phyloP scores from a whole-genome alignment of 2,113 vertebrate genomes.

The Columba janthina region DNA sequence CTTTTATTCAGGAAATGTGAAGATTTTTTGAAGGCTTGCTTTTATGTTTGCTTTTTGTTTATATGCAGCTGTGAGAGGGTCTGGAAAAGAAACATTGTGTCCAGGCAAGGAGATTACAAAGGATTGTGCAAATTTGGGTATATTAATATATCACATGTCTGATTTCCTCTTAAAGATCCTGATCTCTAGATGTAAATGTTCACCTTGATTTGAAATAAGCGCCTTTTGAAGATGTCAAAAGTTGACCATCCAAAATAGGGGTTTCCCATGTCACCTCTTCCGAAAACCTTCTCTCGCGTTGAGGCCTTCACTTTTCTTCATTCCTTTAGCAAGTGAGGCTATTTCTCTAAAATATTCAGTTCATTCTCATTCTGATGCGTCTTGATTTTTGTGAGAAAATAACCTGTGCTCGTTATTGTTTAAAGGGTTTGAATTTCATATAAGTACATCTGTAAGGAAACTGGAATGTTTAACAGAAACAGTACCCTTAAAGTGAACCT shows the following conservation, averaged over 20 bases:
- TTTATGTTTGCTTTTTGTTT: neutral
- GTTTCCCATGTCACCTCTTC: neutral
- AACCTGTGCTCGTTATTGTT: neutral
- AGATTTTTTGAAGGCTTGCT: neutral
- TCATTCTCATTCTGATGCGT: neutral
- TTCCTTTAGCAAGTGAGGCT: neutral
- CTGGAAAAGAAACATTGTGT: neutral
- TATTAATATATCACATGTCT: neutral
- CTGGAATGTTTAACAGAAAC: neutral
- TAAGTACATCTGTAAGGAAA: neutral
- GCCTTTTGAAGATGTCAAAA: neutral
- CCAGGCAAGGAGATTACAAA: neutral
- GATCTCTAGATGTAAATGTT: neutral
- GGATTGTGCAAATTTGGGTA: neutral
- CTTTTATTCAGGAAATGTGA: neutral
- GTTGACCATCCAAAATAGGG: neutral
- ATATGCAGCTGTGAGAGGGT: neutral
- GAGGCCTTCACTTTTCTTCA: neutral
- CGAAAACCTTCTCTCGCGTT: neutral
- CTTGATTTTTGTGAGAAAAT: neutral
- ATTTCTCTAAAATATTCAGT: neutral
- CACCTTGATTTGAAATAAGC: neutral
- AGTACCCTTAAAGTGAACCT: neutral
- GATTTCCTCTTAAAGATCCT: neutral
- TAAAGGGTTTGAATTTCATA: neutral